Percentiles rank a stretch among this genome's conserved stretches.
Evolutionary conservation across 2,888 invertebrate species (phyloP).

Genomic region (Hemithea aestivaria): DNA sequence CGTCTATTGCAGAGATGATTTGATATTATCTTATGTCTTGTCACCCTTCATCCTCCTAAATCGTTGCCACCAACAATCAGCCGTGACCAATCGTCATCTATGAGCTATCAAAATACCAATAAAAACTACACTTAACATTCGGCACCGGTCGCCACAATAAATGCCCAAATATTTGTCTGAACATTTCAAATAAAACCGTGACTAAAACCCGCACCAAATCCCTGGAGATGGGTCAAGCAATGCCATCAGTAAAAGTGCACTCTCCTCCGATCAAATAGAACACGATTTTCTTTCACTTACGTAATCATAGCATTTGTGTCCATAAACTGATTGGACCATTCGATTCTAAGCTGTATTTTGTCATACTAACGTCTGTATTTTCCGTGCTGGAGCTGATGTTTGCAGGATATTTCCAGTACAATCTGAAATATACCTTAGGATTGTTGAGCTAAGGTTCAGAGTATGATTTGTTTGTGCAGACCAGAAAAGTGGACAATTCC

Average conservation of each 20-base stretch:
- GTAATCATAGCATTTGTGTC: constrained; percentile 28
- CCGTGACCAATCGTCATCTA: constrained; percentile 52
- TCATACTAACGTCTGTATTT: constrained; percentile 16
- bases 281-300: constrained; percentile 29
- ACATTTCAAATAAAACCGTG: constrained; percentile 74
- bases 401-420: background rate
- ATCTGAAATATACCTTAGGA: background rate
- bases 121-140: constrained; percentile 68
- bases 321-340: constrained; percentile 14
- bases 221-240: constrained; percentile 67
- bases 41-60: constrained; percentile 24
- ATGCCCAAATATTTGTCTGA: constrained; percentile 76
- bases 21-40: constrained; percentile 8
- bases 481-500: constrained; percentile 46
- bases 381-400: constrained; percentile 4
- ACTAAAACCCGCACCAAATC: constrained; percentile 67
- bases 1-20: constrained; percentile 1
- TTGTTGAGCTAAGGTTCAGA: constrained; percentile 19
- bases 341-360: constrained; percentile 25
- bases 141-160: constrained; percentile 66
- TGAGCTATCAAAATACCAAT: constrained; percentile 52
- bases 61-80: constrained; percentile 44
- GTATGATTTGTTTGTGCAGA: constrained; percentile 15
- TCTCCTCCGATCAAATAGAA: constrained; percentile 26
- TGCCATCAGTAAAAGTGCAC: constrained; percentile 26